Base-by-base conservation (phyloP, 2,797 vertebrate genomes). In the Emys orbicularis region DNA sequence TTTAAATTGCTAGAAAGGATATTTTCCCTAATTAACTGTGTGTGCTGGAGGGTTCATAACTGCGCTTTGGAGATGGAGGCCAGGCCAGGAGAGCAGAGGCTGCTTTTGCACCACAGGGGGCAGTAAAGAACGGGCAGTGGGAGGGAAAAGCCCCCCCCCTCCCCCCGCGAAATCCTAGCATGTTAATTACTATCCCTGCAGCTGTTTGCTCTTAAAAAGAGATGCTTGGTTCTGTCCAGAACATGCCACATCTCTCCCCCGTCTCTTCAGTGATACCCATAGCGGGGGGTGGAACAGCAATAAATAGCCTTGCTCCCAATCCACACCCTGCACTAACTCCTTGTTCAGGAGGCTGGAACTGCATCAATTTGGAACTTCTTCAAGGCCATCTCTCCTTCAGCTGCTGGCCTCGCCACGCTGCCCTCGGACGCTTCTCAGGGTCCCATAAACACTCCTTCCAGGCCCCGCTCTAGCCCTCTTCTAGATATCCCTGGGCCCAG, bases 1-100 rank as follows among this genome's bases (percentile, higher is more conserved):
- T 99, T 99, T 98, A 98, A 99, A 99, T 99, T 99, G 99, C 98
- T 99, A 98, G 98, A 99, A 99, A 99, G 99, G 98, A 99, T 98
- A 96, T 97, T 97, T 97, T 97, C 97, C 97, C 94, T 96, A 88
- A 97, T 97, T 97, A 97, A 95, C 96, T 84, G 54, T 97, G 97
- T 97, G 96, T 93, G 93, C 97, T 83, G 87, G 95, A 97, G 96
- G 95, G 95, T 65, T 91, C 96, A 94, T 97, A 97, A 97, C 97
- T 94, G 96, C 85, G 93, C 93, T 88, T 59, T 95, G 89, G 34
- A 93, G 96, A 92, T 50, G 92, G 96, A 94, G 95, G 96, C 95
- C 93, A 95, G 96, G 92, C 96, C 89, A 84, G 91, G 83, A 87
- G 86, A 88, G 89, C 3, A 72, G 74, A 82, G 57, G 88, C 92